Conservation (phyloP, 2,113 vertebrate genomes). For the Python bivittatus region DNA sequence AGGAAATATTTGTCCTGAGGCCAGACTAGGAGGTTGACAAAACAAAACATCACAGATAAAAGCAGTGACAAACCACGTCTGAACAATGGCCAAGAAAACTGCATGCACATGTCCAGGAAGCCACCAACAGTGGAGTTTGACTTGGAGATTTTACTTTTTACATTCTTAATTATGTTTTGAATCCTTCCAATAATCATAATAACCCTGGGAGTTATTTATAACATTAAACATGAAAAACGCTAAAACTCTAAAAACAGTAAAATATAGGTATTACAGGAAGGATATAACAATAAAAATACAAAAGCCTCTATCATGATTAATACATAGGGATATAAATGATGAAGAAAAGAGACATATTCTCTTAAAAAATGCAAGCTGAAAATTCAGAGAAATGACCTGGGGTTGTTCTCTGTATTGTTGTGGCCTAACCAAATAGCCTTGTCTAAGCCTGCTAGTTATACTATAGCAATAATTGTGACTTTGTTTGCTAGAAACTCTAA, state of each 20-base stretch:
- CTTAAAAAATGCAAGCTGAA: neutral
- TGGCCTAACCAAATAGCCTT: neutral
- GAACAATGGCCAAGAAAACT: neutral
- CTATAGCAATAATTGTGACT: neutral
- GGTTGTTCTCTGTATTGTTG: neutral
- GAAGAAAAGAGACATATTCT: neutral
- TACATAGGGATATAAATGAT: neutral
- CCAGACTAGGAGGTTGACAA: neutral
- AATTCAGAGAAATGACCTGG: neutral
- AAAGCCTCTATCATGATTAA: neutral
- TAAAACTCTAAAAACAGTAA: neutral
- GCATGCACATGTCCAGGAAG: neutral
- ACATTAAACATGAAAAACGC: neutral
- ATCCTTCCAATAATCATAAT: neutral
- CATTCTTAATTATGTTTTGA: neutral
- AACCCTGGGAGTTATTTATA: neutral
- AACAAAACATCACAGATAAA: neutral
- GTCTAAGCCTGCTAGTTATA: neutral
- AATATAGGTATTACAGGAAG: neutral
- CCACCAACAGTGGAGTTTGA: neutral
- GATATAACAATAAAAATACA: neutral
- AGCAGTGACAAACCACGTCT: neutral
- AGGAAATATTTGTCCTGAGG: neutral
- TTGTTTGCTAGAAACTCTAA: neutral
- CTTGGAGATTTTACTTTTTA: neutral